phyloP scores from a whole-genome alignment of 1,140 invertebrate genomes.

The Lethrus apterus region DNA sequence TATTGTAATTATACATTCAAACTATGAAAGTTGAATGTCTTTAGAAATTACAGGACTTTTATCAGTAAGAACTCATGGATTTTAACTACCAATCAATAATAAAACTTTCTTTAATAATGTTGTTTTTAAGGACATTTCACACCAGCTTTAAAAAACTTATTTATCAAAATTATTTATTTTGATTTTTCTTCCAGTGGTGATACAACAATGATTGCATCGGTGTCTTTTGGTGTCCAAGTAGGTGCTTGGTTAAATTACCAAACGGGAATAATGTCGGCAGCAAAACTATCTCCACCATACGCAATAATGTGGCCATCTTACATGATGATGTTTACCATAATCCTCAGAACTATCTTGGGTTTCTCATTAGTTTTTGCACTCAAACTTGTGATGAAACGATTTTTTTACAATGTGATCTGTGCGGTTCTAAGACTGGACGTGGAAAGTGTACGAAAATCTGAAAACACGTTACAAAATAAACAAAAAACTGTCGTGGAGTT shows the following conservation, averaged over 20 bases:
- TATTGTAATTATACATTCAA: no score
- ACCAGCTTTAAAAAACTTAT: no score
- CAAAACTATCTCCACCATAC: constrained; percentile 56
- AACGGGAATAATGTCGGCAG: constrained; percentile 56
- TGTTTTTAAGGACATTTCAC: constrained; percentile 3
- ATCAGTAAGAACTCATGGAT: no score
- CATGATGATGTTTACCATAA: constrained; percentile 54
- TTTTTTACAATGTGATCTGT: constrained; percentile 62
- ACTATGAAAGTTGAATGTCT: no score
- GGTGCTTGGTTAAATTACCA: constrained; percentile 83
- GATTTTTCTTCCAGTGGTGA: constrained; percentile 78
- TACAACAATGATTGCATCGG: constrained; percentile 74
- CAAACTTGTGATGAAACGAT: constrained; percentile 58
- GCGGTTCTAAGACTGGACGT: constrained; percentile 58
- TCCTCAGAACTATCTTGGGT: constrained; percentile 66
- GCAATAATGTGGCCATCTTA: constrained; percentile 69
- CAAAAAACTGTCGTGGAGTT: constrained; percentile 70
- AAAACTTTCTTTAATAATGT: constrained; percentile 1
- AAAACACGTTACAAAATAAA: constrained; percentile 55
- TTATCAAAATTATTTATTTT: no score
- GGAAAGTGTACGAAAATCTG: constrained; percentile 52
- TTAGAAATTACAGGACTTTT: no score
- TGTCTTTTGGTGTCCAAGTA: constrained; percentile 67
- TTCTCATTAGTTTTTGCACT: constrained; percentile 63
- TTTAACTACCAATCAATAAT: no score